phyloP scores from a whole-genome alignment of 1,140 invertebrate genomes.

The Nasonia longicornis region DNA sequence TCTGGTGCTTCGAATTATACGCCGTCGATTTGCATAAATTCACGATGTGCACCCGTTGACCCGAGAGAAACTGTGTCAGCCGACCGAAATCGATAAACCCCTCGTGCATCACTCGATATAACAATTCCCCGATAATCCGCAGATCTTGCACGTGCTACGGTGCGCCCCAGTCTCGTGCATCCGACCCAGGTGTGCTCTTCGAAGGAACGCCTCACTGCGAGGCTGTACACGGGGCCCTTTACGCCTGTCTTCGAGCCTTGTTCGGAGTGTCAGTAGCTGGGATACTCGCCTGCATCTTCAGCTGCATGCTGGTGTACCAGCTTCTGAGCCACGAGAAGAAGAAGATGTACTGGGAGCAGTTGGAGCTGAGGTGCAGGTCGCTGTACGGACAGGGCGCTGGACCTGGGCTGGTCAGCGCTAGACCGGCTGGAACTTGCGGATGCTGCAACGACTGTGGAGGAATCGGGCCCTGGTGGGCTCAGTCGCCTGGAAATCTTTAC shows the following conservation, averaged over 20 bases:
- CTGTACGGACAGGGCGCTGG: slow-evolving; percentile 75
- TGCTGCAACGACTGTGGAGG: slow-evolving; percentile 81
- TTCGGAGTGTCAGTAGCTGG: slow-evolving; percentile 91
- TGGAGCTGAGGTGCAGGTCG: slow-evolving; percentile 85
- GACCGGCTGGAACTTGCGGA: slow-evolving; percentile 73
- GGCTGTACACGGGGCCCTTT: slow-evolving; percentile 87
- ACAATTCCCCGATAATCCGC: slow-evolving; percentile 16
- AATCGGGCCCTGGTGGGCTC: slow-evolving; percentile 68
- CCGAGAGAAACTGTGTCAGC: too few relatives aligned
- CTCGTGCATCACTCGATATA: not conserved
- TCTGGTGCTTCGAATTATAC: too few relatives aligned
- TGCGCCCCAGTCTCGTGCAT: slow-evolving; percentile 54
- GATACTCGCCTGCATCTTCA: slow-evolving; percentile 90
- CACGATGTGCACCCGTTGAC: too few relatives aligned
- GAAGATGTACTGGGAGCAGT: slow-evolving; percentile 93
- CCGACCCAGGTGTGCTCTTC: slow-evolving; percentile 74
- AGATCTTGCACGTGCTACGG: slow-evolving; percentile 68
- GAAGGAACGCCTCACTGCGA: slow-evolving; percentile 87
- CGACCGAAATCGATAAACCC: too few relatives aligned
- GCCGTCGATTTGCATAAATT: too few relatives aligned
- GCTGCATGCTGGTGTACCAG: slow-evolving; percentile 92
- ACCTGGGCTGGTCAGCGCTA: slow-evolving; percentile 65
- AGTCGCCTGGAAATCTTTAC: slow-evolving; percentile 79
- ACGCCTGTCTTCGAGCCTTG: slow-evolving; percentile 86
- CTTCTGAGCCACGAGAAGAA: slow-evolving; percentile 90